These are phyloP conservation scores for Gonatopus flavifemur DNA, from an alignment of 1,140 invertebrate species.

Conservation along the genomic window DNA sequence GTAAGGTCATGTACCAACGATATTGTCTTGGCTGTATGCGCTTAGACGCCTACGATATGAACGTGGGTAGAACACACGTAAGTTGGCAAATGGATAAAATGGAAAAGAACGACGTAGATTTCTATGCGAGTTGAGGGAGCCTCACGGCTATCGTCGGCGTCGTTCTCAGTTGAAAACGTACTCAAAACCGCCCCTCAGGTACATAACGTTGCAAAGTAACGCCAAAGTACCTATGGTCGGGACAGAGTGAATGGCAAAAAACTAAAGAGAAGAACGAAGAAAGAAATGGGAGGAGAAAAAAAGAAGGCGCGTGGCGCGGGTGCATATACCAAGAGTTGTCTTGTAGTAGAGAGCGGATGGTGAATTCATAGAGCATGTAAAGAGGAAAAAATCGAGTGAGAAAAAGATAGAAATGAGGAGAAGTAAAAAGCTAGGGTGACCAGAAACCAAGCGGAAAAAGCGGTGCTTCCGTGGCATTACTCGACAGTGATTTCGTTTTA, in stretches of 20 bases:
- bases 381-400: too few species aligned
- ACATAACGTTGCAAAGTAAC: conserved; percentile 26
- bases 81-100: background rate
- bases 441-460: too few species aligned
- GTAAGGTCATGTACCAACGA: too few species aligned
- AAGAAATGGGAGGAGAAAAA: background rate
- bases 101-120: background rate
- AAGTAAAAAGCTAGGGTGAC: too few species aligned
- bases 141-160: conserved; percentile 4
- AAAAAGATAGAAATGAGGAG: too few species aligned
- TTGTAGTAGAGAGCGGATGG: too few species aligned
- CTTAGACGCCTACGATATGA: too few species aligned
- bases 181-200: conserved; percentile 16
- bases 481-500: too few species aligned
- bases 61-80: conserved; percentile 6
- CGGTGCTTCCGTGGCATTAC: conserved; percentile 22
- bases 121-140: background rate
- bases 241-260: conserved; percentile 19
- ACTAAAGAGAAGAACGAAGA: background rate
- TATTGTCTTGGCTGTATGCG: too few species aligned
- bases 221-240: conserved; percentile 19
- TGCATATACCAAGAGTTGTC: conserved; percentile 7
- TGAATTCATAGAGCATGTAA: too few species aligned
- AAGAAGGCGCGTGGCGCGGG: background rate
- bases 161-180: conserved; percentile 13